Percentiles rank a stretch among this genome's conserved stretches.
Evolutionary conservation across 2,888 invertebrate species (phyloP).

Genomic region (Physocephala rufipes): DNA sequence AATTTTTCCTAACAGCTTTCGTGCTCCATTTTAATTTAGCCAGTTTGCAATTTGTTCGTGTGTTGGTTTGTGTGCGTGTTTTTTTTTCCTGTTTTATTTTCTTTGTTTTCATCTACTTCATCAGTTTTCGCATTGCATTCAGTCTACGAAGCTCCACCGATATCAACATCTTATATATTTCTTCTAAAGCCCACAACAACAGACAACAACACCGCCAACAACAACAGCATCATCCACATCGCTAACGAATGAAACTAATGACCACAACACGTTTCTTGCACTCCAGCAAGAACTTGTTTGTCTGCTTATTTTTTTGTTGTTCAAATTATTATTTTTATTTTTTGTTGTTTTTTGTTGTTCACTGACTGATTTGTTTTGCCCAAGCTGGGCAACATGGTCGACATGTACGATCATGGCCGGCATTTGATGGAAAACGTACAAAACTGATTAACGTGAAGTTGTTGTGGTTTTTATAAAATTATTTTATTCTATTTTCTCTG

Average conservation of each 20-base stretch:
- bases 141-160: not conserved
- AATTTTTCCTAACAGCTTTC: constrained; percentile 12
- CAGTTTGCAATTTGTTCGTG: constrained; percentile 4
- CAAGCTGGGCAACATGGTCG: constrained; percentile 26
- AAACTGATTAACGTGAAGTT: too few relatives aligned
- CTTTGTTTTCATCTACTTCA: not conserved
- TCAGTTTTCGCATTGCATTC: not conserved
- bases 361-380: constrained; percentile 60
- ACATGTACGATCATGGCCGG: not conserved
- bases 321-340: too few relatives aligned
- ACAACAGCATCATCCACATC: too few relatives aligned
- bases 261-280: constrained; percentile 54
- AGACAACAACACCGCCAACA: constrained; percentile 18
- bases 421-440: too few relatives aligned
- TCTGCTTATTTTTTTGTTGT: too few relatives aligned
- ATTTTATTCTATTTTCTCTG: too few relatives aligned
- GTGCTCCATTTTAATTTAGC: constrained; percentile 28
- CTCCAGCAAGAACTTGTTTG: constrained; percentile 54
- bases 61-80: not conserved
- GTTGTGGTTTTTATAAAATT: too few relatives aligned
- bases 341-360: too few relatives aligned
- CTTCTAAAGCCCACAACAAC: constrained; percentile 25
- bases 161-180: not conserved
- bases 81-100: not conserved
- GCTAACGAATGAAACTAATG: constrained; percentile 48